A percentile compares a stretch with the other conserved stretches of the same genome.
phyloP scores from a whole-genome alignment of 2,797 vertebrate genomes.

The Selene dorsalis region DNA sequence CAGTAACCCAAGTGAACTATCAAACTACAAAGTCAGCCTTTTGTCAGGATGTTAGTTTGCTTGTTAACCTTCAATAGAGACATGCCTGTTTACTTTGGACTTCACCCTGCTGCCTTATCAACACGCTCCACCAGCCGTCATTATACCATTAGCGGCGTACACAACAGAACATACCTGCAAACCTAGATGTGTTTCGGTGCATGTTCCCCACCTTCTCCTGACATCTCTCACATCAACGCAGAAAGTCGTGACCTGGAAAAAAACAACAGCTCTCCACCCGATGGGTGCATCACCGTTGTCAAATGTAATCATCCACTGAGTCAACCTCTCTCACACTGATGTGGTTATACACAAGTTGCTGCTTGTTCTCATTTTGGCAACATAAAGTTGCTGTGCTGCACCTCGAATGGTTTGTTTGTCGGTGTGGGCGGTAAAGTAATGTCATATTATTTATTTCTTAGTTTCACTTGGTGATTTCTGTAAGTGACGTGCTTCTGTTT shows the following conservation, averaged over 20 bases:
- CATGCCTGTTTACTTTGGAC: constrained; percentile 55
- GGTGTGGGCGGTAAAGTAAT: not conserved
- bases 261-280: not conserved
- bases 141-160: constrained; percentile 15
- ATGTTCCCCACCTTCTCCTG: constrained; percentile 15
- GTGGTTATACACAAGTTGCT: constrained; percentile 20
- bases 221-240: constrained; percentile 15
- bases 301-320: not conserved
- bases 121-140: constrained; percentile 13
- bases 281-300: constrained; percentile 9
- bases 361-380: constrained; percentile 24
- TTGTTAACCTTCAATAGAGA: constrained; percentile 59
- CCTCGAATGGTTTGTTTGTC: not conserved
- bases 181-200: not conserved
- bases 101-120: constrained; percentile 32
- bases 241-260: constrained; percentile 30
- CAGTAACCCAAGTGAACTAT: not conserved
- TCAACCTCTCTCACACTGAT: constrained; percentile 21
- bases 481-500: not conserved
- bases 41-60: constrained; percentile 27
- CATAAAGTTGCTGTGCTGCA: not conserved
- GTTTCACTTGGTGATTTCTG: not conserved
- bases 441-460: not conserved
- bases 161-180: not conserved
- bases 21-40: constrained; percentile 27